These are phyloP conservation scores for Verasper variegatus DNA, from an alignment of 2,113 vertebrate species.

Conservation along the genomic window DNA sequence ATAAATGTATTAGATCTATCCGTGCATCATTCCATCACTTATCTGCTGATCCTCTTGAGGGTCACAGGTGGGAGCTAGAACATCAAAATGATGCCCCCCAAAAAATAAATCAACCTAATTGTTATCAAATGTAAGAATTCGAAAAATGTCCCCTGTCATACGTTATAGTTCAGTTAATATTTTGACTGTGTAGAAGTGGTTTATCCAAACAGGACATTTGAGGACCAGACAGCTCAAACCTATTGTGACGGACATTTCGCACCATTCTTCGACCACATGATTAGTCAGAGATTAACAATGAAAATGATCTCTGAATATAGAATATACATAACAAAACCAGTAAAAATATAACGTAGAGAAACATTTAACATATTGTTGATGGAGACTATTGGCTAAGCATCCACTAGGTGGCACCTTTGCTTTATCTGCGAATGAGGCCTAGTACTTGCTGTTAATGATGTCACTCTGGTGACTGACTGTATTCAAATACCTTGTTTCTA, in stretches of 20 bases:
- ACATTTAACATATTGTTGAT: neutral
- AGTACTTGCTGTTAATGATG: neutral
- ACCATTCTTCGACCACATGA: neutral
- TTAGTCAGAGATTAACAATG: neutral
- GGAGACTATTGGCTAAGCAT: neutral
- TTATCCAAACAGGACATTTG: neutral
- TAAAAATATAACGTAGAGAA: neutral
- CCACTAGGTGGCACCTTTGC: constrained; percentile 55
- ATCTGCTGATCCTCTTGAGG: too few relatives aligned
- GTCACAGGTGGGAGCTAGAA: too few relatives aligned
- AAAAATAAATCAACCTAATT: too few relatives aligned
- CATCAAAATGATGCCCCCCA: too few relatives aligned
- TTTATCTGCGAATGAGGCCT: neutral
- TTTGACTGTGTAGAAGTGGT: neutral
- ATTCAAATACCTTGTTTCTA: neutral
- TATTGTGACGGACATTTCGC: neutral
- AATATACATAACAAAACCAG: too few relatives aligned
- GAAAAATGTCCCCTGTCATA: too few relatives aligned
- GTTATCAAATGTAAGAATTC: too few relatives aligned
- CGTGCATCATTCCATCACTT: too few relatives aligned
- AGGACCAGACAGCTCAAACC: too few relatives aligned
- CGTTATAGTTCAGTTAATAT: too few relatives aligned
- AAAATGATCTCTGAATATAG: neutral
- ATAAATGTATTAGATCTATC: too few relatives aligned
- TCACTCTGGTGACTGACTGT: neutral